Base-by-base conservation (phyloP, 2,888 invertebrate species). In the Helobdella robusta region DNA sequence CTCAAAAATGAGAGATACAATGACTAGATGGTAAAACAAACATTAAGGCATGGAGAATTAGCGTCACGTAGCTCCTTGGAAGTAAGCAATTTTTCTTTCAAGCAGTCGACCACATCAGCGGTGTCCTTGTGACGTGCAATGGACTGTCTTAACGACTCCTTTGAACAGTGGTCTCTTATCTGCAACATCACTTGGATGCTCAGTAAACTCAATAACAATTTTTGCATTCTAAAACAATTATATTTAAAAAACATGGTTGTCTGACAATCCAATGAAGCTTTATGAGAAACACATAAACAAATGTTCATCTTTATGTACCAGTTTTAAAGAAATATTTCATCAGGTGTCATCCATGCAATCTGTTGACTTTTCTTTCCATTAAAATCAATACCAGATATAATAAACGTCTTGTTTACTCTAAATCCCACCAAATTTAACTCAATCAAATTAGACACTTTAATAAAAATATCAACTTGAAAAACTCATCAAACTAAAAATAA, bases 51-150 rank as follows among this genome's bases (percentile, higher is more conserved):
- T 1, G 18, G 60, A 8, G 36, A 18, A 28, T 52, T 18, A 15
- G 3, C 25, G 18, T 34, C 52, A 73, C 69, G 46, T 70, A 68
- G 56, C 71, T 70, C 32, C 71, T 66, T 56, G 85, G 85, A 63
- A 75, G 74, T 44, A 20, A 62, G 18, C 46, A 62, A 11, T 3
- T 72, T 70, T 3, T 73, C 71, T 80, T 94, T 95, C 20, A 66
- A 40, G 23, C 66, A 66, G 23, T 59, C 64, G 23, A 48, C 46
- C 20, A 64, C 64, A 15, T 52, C 28, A 8, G 52, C 56, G 2
- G 59, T 48, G 32, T 64, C 66, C n/a, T 36, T 32, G n/a, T n/a
- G n/a, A n/a, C n/a, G n/a, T n/a, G n/a, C n/a, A n/a, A n/a, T n/a
- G n/a, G n/a, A 48, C 34, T 66, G 48, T 23, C 32, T 20, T 2